These are phyloP conservation scores for Cetoscarus ocellatus DNA, from an alignment of 2,797 vertebrate genomes.

Conservation along the genomic window DNA sequence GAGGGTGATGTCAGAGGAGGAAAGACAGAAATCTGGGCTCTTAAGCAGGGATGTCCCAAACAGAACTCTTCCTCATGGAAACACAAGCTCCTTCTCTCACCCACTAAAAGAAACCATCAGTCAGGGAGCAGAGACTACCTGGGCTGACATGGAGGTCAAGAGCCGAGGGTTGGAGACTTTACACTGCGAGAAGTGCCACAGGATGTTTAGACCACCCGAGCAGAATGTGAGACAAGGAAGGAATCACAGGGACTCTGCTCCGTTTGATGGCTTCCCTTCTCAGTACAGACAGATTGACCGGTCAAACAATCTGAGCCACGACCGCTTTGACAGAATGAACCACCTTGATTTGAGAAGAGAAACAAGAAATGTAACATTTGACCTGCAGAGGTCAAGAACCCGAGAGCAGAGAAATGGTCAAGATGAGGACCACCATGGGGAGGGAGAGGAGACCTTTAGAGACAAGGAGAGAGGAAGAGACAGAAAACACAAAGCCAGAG, in stretches of 20 bases:
- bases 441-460: conserved; percentile 6
- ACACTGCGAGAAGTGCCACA: conserved; percentile 71
- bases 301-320: conserved; percentile 46
- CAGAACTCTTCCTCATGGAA: conserved; percentile 25
- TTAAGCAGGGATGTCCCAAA: conserved; percentile 21
- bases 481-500: conserved; percentile 64
- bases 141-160: conserved; percentile 22
- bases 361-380: conserved; percentile 83
- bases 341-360: conserved; percentile 45
- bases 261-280: conserved; percentile 14
- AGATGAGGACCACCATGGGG: conserved; percentile 1
- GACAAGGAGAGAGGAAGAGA: conserved; percentile 44
- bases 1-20: conserved; percentile 58
- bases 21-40: conserved; percentile 33
- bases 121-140: conserved; percentile 29
- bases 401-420: conserved; percentile 1
- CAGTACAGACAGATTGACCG: conserved; percentile 44
- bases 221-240: conserved; percentile 38
- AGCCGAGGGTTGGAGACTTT: conserved; percentile 33
- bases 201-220: conserved; percentile 52
- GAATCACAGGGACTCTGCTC: conserved; percentile 30
- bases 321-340: conserved; percentile 44
- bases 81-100: conserved; percentile 35
- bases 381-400: conserved; percentile 63
- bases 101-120: conserved; percentile 22